A percentile compares a stretch with the other conserved stretches of the same genome.
These are phyloP conservation scores for Cavia aperea DNA, from an alignment of 2,113 vertebrate species.

Conservation along the genomic window DNA sequence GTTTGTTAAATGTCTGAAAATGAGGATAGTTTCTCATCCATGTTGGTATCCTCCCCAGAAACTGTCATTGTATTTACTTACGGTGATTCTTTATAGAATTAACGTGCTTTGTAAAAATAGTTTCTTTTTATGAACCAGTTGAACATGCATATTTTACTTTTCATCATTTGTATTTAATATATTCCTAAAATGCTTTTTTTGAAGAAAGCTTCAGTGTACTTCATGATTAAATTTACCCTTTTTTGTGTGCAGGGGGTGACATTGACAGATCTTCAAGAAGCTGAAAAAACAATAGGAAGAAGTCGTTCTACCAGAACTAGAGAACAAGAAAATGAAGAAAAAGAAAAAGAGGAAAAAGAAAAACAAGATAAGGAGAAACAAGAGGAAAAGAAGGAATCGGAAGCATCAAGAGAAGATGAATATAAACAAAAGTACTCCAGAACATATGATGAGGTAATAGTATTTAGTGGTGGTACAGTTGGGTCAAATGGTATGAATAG, in stretches of 20 bases:
- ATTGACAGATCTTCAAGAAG: conserved; percentile 97
- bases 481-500: background rate
- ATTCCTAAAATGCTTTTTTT: conserved; percentile 21
- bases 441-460: conserved; percentile 88
- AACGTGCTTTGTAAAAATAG: background rate
- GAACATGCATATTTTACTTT: conserved; percentile 12
- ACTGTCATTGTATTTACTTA: background rate
- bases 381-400: conserved; percentile 92
- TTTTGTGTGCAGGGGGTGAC: conserved; percentile 88
- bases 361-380: conserved; percentile 95
- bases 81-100: conserved; percentile 27
- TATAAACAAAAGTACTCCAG: conserved; percentile 90
- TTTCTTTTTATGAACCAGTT: conserved; percentile 21
- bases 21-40: background rate
- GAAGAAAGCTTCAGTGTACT: background rate
- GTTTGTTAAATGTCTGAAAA: conserved; percentile 32
- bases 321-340: conserved; percentile 93
- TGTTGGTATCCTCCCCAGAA: background rate
- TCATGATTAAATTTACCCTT: conserved; percentile 23
- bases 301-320: conserved; percentile 85
- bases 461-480: background rate
- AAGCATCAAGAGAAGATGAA: conserved; percentile 91
- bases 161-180: conserved; percentile 9
- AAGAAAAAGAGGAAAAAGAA: conserved; percentile 91
- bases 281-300: conserved; percentile 95